phyloP scores from a whole-genome alignment of 2,113 vertebrate species.

The Numida meleagris region DNA sequence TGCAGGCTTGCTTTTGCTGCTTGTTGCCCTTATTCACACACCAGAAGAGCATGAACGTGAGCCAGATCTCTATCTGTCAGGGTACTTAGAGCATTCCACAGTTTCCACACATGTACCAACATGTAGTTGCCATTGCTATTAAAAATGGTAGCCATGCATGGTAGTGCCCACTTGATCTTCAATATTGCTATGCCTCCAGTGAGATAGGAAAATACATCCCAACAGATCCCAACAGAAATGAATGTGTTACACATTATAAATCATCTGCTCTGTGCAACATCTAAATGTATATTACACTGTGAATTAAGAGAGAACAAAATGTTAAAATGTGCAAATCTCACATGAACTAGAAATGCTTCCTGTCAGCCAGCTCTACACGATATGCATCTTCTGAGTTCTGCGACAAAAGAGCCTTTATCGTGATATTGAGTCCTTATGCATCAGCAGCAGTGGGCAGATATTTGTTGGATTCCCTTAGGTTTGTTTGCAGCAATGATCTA shows the following conservation, averaged over 20 bases:
- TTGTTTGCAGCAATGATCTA: slow-evolving; percentile 23
- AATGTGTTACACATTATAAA: not conserved
- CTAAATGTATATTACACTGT: not conserved
- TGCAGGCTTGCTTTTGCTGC: not conserved
- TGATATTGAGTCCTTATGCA: fast-evolving
- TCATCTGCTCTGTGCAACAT: not conserved
- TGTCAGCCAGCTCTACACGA: not conserved
- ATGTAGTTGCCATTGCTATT: not conserved
- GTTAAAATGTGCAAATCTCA: not conserved
- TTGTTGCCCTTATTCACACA: not conserved
- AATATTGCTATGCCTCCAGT: not conserved
- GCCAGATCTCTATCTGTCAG: not conserved
- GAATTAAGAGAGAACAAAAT: not conserved
- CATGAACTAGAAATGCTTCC: not conserved
- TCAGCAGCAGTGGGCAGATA: not conserved
- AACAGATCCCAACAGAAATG: slow-evolving; percentile 19
- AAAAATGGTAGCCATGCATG: not conserved
- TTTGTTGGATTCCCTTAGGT: not conserved
- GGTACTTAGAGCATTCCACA: not conserved
- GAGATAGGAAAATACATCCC: not conserved
- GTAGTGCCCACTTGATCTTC: not conserved
- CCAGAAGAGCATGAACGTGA: not conserved
- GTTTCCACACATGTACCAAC: not conserved
- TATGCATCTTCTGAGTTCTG: not conserved
- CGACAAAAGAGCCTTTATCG: not conserved